Evolutionary conservation across 1,140 invertebrate genomes (phyloP), one percentile per base, ranked within the genome.

Genomic region (Hypothenemus hampei): DNA sequence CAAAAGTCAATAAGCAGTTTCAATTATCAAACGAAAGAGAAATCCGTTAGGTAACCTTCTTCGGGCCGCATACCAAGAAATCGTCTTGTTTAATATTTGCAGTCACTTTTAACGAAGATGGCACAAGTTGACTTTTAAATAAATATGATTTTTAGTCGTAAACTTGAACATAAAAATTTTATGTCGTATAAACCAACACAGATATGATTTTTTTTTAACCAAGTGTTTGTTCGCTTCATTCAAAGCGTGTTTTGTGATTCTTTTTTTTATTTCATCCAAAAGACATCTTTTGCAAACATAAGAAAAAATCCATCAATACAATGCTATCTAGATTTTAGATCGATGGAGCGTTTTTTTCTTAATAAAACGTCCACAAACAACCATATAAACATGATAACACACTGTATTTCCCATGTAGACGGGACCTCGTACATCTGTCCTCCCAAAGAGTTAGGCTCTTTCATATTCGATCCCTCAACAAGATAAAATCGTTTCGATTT

Each of bases 301-400:
- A n/a, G n/a, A n/a, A n/a, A n/a, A n/a, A n/a, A n/a, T n/a, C n/a
- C n/a, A n/a, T n/a, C n/a, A n/a, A n/a, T n/a, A 56, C 53, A 56
- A 56, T 56, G 48, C 53, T 48, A 56, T 56, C 53, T n/a, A 31
- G 23, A n/a, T 15, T 54, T 44, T 13, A 23, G 24, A 53, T 45
- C 33, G 21, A 56, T 47, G 44, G 44, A n/a, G 23, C 10, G n/a
- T 48, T 56, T 56, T 48, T n/a, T n/a, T n/a, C n/a, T n/a, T 56
- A 56, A 44, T 20, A 48, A 56, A 47, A 56, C 29, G n/a, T 19
- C 13, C 35, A 35, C 26, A 45, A 41, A 48, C 43, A 56, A 40
- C 44, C 53, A 46, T n/a, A n/a, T 56, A 56, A 56, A 56, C 53
- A 56, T 48, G 53, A 41, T 41, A 56, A 48, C 44, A 56, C 53